Base-by-base conservation (phyloP, 2,797 vertebrate species). In the Hydrolagus colliei region DNA sequence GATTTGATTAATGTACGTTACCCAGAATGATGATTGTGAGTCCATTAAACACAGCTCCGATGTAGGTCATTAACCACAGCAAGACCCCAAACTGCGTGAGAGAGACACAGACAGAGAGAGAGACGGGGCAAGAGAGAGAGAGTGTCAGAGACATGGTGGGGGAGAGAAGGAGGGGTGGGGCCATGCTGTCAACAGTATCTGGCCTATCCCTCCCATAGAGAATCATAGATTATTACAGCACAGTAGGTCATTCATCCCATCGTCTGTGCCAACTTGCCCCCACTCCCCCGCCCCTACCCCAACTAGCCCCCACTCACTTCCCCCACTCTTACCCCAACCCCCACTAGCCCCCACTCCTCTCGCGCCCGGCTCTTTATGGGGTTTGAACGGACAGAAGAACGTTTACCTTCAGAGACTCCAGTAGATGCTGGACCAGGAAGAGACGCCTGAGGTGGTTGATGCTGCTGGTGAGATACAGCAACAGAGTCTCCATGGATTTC, bases 21-120 rank as follows among this genome's bases (percentile, higher is more conserved):
- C 96, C 92, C 14, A 97, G 94, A 89, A 98, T 95, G 90, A 97
- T 90, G 89, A 97, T 92, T 86, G 96, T 97, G 91, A 98, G 92
- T 90, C 96, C 96, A 87, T 96, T 98, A 92, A 94, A 96, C 88
- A 96, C 90, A 0, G 92, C 91, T 88, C 97, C 97, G 90, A 98
- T 92, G 86, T 93, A 97, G 12, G 96, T 98, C 91, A 97, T 91
- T 88, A 97, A 93, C 91, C 97, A 98, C 90, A 97, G 93, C 89
- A 98, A 91, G 88, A 95, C 89, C 87, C 96, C 92, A 79, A 97
- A 92, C 97, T 98, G 88, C 65, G 65, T 87, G 9, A 13, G 27
- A 3, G 10, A 22, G 27, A 9, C 1, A 4, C 22, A 9, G 73
- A 13, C 9, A 3, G 11, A 22, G 27, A 11, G 2, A 0, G 22